A percentile compares a stretch with the other conserved stretches of the same genome.
Conservation (phyloP, 2,113 vertebrate species). For the Spheniscus mendiculus region DNA sequence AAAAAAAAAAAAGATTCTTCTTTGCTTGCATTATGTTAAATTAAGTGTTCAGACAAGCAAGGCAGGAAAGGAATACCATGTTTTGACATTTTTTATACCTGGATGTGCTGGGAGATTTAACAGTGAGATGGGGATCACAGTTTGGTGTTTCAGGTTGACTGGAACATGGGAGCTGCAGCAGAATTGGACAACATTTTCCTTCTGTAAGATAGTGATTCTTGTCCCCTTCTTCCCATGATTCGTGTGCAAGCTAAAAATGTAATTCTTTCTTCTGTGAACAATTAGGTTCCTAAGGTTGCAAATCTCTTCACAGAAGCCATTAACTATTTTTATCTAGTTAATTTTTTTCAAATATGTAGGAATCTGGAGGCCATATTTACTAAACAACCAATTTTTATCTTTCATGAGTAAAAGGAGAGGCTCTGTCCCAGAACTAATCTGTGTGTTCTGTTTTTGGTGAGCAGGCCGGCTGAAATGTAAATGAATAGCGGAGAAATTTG, state of each 20-base stretch:
- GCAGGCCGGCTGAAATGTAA: background rate
- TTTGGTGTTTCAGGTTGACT: background rate
- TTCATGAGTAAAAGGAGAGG: background rate
- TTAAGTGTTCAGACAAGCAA: background rate
- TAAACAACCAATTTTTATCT: background rate
- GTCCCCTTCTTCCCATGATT: background rate
- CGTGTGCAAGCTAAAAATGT: background rate
- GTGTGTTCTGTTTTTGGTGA: background rate
- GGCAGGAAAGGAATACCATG: background rate
- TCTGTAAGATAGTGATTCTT: background rate
- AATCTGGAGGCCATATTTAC: background rate
- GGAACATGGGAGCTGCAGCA: background rate
- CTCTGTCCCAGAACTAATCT: background rate
- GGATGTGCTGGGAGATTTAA: background rate
- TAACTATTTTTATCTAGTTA: background rate
- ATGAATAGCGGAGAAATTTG: background rate
- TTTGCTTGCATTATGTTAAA: background rate
- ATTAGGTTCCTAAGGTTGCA: background rate
- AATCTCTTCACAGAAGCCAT: background rate
- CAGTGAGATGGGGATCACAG: rapidly evolving
- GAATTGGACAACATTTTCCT: rapidly evolving
- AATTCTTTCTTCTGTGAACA: background rate
- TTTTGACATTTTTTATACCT: background rate
- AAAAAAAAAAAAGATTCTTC: rapidly evolving
- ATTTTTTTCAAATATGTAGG: background rate